A percentile compares a stretch with the other conserved stretches of the same genome.
Evolutionary conservation across 2,797 vertebrate species (phyloP).

Genomic region (Epinephelus awoara): DNA sequence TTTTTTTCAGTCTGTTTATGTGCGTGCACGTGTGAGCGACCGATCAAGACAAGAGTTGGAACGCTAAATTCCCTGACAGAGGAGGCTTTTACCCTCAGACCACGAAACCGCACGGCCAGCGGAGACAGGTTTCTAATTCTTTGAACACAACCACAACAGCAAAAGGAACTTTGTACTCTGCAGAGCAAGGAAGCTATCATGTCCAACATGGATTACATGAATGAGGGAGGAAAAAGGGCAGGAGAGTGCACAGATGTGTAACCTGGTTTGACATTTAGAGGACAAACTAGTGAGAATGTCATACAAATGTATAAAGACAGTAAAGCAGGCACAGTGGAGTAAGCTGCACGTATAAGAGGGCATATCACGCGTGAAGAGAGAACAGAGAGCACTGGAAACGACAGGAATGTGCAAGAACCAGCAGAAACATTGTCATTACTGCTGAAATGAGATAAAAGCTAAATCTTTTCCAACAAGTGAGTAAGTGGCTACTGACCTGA

Average conservation of each 20-base stretch:
- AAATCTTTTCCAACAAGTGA: constrained; percentile 35
- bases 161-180: constrained; percentile 61
- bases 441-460: constrained; percentile 25
- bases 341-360: background rate
- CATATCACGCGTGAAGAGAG: constrained; percentile 4
- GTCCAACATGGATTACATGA: constrained; percentile 15
- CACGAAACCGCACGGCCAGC: constrained; percentile 42
- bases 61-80: constrained; percentile 51
- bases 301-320: background rate
- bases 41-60: constrained; percentile 18
- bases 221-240: background rate
- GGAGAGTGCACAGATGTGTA: background rate
- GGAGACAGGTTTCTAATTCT: constrained; percentile 44
- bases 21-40: constrained; percentile 1
- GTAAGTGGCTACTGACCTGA: constrained; percentile 72
- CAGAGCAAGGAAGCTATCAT: constrained; percentile 13
- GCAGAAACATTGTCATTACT: constrained; percentile 38
- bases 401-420: constrained; percentile 58
- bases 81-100: constrained; percentile 36
- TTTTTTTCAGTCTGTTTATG: constrained; percentile 35
- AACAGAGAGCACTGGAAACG: constrained; percentile 10
- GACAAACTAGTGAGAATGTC: constrained; percentile 6
- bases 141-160: constrained; percentile 37
- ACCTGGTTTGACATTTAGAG: constrained; percentile 19
- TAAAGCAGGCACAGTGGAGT: background rate